Base-by-base conservation (phyloP, 1,140 invertebrate species). In the Leguminivora glycinivorella region DNA sequence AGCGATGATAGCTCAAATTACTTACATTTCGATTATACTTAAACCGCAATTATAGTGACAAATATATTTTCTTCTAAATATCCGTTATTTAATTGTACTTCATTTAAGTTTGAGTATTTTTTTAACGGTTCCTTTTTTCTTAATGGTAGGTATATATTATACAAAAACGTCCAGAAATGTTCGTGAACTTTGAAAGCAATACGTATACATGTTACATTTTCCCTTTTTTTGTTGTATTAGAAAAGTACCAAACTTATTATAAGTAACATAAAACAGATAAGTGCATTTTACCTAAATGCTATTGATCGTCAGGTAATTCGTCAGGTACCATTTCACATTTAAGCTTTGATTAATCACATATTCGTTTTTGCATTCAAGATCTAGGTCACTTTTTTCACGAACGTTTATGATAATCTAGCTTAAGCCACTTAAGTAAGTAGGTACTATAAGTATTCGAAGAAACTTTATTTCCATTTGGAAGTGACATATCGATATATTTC, bases 401-500 rank as follows among this genome's bases (percentile, higher is more conserved):
- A 22, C 7, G 17, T 22, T 52, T 52, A 52, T 52, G 47, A 52
- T 52, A 43, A 43, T 43, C 40, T 43, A 43, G 40, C 14, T 17
- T 17, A 43, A 43, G 17, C 47, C 19, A 22, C 6, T 22, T 52
- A 22, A 22, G n/a, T n/a, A n/a, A n/a, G n/a, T n/a, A n/a, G n/a
- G 19, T 22, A 52, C 19, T 19, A 47, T 22, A n/a, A n/a, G n/a
- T n/a, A 52, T 17, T 52, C n/a, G n/a, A 22, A n/a, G 17, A 40
- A 34, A 78, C 70, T 70, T 67, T 72, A 78, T 52, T 52, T 52
- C 17, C 47, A 22, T 52, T 17, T 22, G 17, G 14, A 52, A 52
- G 22, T 52, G 47, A 9, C 47, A 19, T 22, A 52, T 9, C 17
- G 47, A 10, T 52, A 52, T 5, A 9, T 19, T 52, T 17, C n/a